Conservation (phyloP, 2,797 vertebrate genomes). For the Pseudomugil tenellus region DNA sequence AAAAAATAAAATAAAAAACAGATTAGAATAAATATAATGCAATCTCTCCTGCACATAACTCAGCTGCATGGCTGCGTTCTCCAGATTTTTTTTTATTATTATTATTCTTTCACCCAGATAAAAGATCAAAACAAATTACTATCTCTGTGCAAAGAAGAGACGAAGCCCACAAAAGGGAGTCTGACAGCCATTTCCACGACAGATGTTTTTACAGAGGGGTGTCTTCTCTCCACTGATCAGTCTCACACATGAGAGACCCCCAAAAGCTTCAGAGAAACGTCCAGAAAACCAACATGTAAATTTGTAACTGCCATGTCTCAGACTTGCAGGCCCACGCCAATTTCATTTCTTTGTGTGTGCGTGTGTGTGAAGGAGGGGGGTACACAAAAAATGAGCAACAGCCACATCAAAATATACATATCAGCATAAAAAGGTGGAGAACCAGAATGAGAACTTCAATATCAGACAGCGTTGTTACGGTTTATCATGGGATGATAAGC, state of each 20-base stretch:
- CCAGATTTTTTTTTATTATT: constrained; percentile 58
- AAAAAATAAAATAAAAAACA: constrained; percentile 19
- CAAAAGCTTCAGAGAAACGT: constrained; percentile 85
- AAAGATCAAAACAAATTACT: constrained; percentile 85
- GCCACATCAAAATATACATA: constrained; percentile 40
- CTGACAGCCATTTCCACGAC: constrained; percentile 86
- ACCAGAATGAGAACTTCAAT: constrained; percentile 53
- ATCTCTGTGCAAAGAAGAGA: constrained; percentile 74
- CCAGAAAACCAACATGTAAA: constrained; percentile 86
- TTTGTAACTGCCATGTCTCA: constrained; percentile 81
- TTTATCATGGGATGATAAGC: constrained; percentile 95
- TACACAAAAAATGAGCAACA: constrained; percentile 5
- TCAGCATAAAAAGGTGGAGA: constrained; percentile 29
- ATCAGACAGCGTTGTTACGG: constrained; percentile 86
- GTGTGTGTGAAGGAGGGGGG: neutral
- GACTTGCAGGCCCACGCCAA: constrained; percentile 41
- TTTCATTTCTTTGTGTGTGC: constrained; percentile 27
- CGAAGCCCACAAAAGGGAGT: constrained; percentile 81
- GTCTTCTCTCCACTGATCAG: constrained; percentile 88
- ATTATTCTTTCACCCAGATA: constrained; percentile 78
- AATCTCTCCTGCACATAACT: constrained; percentile 55
- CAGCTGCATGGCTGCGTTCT: constrained; percentile 68
- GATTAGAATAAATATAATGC: constrained; percentile 16
- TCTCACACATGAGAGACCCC: constrained; percentile 89
- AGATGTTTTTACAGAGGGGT: constrained; percentile 88